These are phyloP conservation scores for Pimephales promelas DNA, from an alignment of 2,113 vertebrate species.

Conservation along the genomic window DNA sequence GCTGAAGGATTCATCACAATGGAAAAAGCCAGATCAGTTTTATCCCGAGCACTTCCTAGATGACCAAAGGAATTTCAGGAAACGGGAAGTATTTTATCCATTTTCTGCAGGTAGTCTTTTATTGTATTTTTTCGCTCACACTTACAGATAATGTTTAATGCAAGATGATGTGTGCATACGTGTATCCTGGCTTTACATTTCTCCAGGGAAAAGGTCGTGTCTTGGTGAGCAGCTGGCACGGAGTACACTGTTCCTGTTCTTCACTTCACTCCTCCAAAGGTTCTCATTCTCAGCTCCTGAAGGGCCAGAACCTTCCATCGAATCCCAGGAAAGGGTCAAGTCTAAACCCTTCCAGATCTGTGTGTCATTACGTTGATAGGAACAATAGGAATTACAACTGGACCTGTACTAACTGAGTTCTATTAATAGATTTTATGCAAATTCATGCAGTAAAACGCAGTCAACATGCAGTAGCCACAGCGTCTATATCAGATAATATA, in stretches of 20 bases:
- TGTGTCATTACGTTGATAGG: not conserved
- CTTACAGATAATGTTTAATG: not conserved
- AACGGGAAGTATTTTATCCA: slow-evolving; percentile 43
- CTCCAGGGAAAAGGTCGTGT: slow-evolving; percentile 55
- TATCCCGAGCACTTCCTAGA: slow-evolving; percentile 50
- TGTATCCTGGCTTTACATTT: not conserved
- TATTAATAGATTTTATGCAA: slow-evolving; percentile 13
- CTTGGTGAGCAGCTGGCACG: slow-evolving; percentile 53
- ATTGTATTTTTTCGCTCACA: not conserved
- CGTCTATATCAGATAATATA: not conserved
- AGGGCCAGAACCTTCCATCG: slow-evolving; percentile 17
- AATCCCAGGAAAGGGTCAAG: slow-evolving; percentile 16
- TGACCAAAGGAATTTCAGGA: slow-evolving; percentile 20
- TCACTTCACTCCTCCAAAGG: slow-evolving; percentile 53
- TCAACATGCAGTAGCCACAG: not conserved
- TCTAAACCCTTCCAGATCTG: slow-evolving; percentile 37
- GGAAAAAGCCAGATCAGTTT: slow-evolving; percentile 43
- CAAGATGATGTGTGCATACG: not conserved
- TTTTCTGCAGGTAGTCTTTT: slow-evolving; percentile 39
- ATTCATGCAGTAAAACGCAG: not conserved
- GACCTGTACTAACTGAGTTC: not conserved
- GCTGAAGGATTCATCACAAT: slow-evolving; percentile 37
- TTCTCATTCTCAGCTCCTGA: slow-evolving; percentile 43
- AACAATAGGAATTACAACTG: not conserved
- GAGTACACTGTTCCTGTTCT: slow-evolving; percentile 56